A percentile compares a stretch with the other conserved stretches of the same genome.
phyloP scores from a whole-genome alignment of 2,113 vertebrate genomes.

The Lethenteron reissneri region DNA sequence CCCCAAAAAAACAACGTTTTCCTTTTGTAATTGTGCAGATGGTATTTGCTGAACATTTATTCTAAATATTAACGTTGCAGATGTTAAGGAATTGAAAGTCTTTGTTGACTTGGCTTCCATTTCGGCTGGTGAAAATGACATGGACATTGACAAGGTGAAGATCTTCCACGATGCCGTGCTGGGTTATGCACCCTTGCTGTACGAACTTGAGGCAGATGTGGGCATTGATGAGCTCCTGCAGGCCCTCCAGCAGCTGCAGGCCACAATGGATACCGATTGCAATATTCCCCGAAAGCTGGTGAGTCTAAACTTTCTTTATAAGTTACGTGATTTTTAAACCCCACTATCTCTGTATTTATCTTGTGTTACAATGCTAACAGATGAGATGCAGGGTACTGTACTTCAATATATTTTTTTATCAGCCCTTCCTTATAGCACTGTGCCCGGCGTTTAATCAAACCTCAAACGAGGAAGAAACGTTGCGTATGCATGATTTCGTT shows the following conservation, averaged over 20 bases:
- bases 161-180: conserved; percentile 71
- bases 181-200: conserved; percentile 56
- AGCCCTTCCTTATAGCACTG: too few species aligned
- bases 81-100: conserved; percentile 68
- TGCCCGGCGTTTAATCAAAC: too few species aligned
- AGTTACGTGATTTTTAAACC: too few species aligned
- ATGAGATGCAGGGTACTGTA: too few species aligned
- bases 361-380: too few species aligned
- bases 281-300: conserved; percentile 60
- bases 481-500: too few species aligned
- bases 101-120: conserved; percentile 91
- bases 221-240: conserved; percentile 33
- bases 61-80: conserved; percentile 19
- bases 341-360: too few species aligned
- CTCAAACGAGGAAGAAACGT: too few species aligned
- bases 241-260: conserved; percentile 51
- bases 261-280: conserved; percentile 50
- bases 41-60: too few species aligned
- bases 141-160: conserved; percentile 73
- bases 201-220: conserved; percentile 30
- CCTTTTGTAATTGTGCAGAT: too few species aligned
- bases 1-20: too few species aligned
- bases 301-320: conserved; percentile 10
- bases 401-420: too few species aligned
- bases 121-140: conserved; percentile 84